Percentiles rank a stretch among this genome's conserved stretches.
These are phyloP conservation scores for Hylaea fasciaria DNA, from an alignment of 2,888 invertebrate species.

Conservation along the genomic window DNA sequence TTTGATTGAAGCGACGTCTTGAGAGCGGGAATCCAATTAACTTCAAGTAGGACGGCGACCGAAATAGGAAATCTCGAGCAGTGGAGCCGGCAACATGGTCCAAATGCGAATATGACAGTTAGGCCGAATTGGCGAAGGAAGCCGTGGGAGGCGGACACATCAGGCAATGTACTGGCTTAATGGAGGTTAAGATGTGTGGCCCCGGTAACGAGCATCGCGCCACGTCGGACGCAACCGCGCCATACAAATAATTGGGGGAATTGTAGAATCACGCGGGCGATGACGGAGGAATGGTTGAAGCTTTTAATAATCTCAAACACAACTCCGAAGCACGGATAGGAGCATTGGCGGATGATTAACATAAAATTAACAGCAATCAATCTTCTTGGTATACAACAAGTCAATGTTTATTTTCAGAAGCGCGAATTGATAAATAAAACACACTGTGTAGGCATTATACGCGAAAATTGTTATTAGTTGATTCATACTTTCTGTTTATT, in stretches of 20 bases:
- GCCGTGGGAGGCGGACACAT: slow-evolving; percentile 70
- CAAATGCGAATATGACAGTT: slow-evolving; percentile 60
- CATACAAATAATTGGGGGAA: slow-evolving; percentile 66
- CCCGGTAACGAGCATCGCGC: slow-evolving; percentile 70
- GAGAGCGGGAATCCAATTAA: slow-evolving; percentile 45
- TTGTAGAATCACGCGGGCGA: slow-evolving; percentile 46
- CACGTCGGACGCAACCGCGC: slow-evolving; percentile 68
- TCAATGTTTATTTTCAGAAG: slow-evolving; percentile 1
- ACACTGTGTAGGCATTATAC: neutral
- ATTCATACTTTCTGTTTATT: too few relatives aligned
- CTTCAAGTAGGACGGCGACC: slow-evolving; percentile 37
- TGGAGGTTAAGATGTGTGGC: slow-evolving; percentile 82
- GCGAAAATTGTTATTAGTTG: too few relatives aligned
- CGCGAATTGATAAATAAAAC: neutral
- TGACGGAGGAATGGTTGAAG: slow-evolving; percentile 19
- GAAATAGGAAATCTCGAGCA: slow-evolving; percentile 60
- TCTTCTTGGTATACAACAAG: neutral
- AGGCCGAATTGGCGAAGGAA: slow-evolving; percentile 74
- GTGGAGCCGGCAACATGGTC: slow-evolving; percentile 49
- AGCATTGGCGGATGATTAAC: neutral
- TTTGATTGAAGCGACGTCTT: slow-evolving; percentile 24
- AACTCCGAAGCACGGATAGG: neutral
- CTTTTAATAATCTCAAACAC: too few relatives aligned
- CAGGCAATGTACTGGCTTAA: slow-evolving; percentile 72
- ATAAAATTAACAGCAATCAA: slow-evolving; percentile 10